Evolutionary conservation across 1,140 invertebrate species (phyloP).

Genomic region (Pseudobourletiella spinata): DNA sequence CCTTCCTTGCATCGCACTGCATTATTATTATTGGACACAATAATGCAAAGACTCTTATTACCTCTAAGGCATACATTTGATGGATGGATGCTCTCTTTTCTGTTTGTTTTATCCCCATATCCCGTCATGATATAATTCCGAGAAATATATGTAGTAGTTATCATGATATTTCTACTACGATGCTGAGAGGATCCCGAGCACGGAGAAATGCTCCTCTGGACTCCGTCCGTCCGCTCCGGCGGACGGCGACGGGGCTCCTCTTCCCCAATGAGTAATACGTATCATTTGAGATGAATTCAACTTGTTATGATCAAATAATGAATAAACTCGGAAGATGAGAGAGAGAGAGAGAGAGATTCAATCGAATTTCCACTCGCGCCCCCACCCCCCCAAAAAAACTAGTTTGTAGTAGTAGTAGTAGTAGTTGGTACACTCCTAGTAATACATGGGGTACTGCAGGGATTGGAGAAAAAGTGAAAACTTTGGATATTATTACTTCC

Average conservation of each 20-base stretch:
- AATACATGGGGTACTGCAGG: no score
- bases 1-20: no score
- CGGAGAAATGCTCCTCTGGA: no score
- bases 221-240: no score
- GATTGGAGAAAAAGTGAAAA: neutral
- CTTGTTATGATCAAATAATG: neutral
- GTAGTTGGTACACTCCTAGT: no score
- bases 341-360: neutral
- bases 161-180: no score
- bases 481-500: no score
- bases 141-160: neutral
- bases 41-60: no score
- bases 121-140: neutral
- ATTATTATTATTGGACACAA: no score
- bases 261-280: neutral
- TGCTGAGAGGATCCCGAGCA: no score
- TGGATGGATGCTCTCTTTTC: neutral
- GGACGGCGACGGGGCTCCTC: neutral
- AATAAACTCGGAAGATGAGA: neutral
- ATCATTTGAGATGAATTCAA: constrained; percentile 4
- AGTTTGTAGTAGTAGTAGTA: no score
- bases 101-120: neutral
- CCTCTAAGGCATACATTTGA: neutral
- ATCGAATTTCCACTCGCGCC: neutral
- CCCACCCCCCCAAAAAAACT: neutral